Base-by-base conservation (phyloP, 2,113 vertebrate genomes). In the Oxygymnocypris stewartii region DNA sequence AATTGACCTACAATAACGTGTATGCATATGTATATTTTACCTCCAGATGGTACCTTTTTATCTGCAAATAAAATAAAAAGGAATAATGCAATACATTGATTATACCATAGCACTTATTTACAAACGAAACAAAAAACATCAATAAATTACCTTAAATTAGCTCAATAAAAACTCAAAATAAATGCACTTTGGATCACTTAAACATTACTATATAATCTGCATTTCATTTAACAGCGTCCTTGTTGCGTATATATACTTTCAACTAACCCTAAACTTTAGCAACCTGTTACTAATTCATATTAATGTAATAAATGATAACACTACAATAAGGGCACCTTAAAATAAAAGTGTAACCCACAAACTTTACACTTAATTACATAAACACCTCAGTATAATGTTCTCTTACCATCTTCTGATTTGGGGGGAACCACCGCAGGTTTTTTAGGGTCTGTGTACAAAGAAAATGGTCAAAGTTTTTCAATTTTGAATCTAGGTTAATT, bases 21-120 rank as follows among this genome's bases (percentile, higher is more conserved):
- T 35, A 31, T 35, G 28, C 2, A 7, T 5, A 10, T 57, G 18
- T 31, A 47, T 69, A n/a, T n/a, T 79, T 80, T 85, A 87, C 82
- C 78, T 51, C 73, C 88, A 47, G 37, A 0, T 44, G 86, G 54
- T 85, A 84, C 81, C 31, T 89, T 84, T 51, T 84, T 87, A 67
- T 81, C 71, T 40, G 37, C 35, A 80, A 80, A 44, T 37, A 84
- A 18, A 37, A 57, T n/a, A 51, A 83, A 20, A 20, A 47, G 6
- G 13, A 67, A 67, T 2, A 35, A 18, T 20, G 8, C 6, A 71
- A 18, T 18, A 74, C 71, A 57, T 82, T 2, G 11, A 12, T 82
- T 44, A 4, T 47, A 82, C 49, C 49, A 47, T 63, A 13, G 4
- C 10, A 18, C 9, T 12, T 13, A 63, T 73, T 85, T 71, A 31